phyloP scores from a whole-genome alignment of 1,140 invertebrate species.

The Drosophila auraria region DNA sequence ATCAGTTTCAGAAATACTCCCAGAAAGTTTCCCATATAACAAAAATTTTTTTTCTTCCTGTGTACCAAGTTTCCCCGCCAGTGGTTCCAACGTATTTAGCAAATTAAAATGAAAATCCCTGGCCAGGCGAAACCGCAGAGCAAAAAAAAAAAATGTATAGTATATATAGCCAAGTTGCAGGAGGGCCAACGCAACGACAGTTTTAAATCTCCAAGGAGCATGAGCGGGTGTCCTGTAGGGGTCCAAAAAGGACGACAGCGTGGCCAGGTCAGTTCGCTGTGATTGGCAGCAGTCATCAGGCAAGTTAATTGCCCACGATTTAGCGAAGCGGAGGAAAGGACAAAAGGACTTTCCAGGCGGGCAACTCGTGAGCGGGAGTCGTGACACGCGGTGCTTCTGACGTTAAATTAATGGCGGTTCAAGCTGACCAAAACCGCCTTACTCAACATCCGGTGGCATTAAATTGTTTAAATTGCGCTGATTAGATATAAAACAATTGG shows the following conservation, averaged over 20 bases:
- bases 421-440: slow-evolving; percentile 17
- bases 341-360: slow-evolving; percentile 8
- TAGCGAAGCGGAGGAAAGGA: slow-evolving; percentile 51
- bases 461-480: slow-evolving; percentile 16
- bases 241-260: slow-evolving; percentile 30
- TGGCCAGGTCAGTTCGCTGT: slow-evolving; percentile 61
- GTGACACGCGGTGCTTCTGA: slow-evolving; percentile 43
- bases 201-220: slow-evolving; percentile 44
- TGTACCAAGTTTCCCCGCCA: slow-evolving; percentile 3
- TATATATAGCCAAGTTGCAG: slow-evolving; percentile 21
- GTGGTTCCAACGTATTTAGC: slow-evolving; percentile 61
- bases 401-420: slow-evolving; percentile 42
- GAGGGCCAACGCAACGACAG: slow-evolving; percentile 22
- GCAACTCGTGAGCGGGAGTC: slow-evolving; percentile 9
- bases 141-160: slow-evolving; percentile 16
- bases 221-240: slow-evolving; percentile 1
- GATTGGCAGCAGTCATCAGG: slow-evolving; percentile 80
- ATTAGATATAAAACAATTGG: not conserved
- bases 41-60: not conserved
- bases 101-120: slow-evolving; percentile 76
- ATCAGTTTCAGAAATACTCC: not conserved
- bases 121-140: slow-evolving; percentile 45
- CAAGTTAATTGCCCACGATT: slow-evolving; percentile 82
- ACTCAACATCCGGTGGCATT: not conserved
- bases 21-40: not conserved